phyloP scores from a whole-genome alignment of 2,888 invertebrate genomes.

The Erynnis tages region DNA sequence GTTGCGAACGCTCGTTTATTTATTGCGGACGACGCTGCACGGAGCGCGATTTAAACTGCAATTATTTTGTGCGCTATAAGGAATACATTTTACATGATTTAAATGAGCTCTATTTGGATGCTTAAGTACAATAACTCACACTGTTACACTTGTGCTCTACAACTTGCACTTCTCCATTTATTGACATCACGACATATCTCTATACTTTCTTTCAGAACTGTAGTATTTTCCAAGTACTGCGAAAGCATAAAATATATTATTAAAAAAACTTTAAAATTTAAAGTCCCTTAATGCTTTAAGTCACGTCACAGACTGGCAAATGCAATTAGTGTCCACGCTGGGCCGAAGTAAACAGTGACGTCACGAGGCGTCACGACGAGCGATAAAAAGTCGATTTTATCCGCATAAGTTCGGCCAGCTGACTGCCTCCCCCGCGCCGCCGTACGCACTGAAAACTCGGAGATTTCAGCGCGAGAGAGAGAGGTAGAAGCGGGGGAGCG shows the following conservation, averaged over 20 bases:
- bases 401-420: slow-evolving; percentile 81
- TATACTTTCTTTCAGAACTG: too few species aligned
- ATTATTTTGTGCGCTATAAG: slow-evolving; percentile 70
- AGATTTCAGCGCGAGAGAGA: slow-evolving; percentile 68
- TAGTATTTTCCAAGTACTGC: too few species aligned
- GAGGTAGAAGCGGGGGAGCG: slow-evolving; percentile 29
- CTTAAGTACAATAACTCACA: not conserved
- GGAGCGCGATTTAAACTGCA: slow-evolving; percentile 76
- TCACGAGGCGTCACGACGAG: slow-evolving; percentile 76
- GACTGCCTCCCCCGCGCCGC: slow-evolving; percentile 65
- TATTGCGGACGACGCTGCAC: slow-evolving; percentile 75
- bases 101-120: not conserved
- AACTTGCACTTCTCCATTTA: too few species aligned
- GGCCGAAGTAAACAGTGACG: slow-evolving; percentile 78
- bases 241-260: too few species aligned
- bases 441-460: slow-evolving; percentile 68
- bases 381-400: slow-evolving; percentile 82
- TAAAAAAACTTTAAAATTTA: not conserved
- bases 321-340: slow-evolving; percentile 37
- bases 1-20: slow-evolving; percentile 71
- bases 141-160: too few species aligned
- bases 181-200: too few species aligned
- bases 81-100: slow-evolving; percentile 71
- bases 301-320: slow-evolving; percentile 26
- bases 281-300: not conserved